Evolutionary conservation across 2,113 vertebrate genomes (phyloP).

Genomic region (Sceloporus undulatus): DNA sequence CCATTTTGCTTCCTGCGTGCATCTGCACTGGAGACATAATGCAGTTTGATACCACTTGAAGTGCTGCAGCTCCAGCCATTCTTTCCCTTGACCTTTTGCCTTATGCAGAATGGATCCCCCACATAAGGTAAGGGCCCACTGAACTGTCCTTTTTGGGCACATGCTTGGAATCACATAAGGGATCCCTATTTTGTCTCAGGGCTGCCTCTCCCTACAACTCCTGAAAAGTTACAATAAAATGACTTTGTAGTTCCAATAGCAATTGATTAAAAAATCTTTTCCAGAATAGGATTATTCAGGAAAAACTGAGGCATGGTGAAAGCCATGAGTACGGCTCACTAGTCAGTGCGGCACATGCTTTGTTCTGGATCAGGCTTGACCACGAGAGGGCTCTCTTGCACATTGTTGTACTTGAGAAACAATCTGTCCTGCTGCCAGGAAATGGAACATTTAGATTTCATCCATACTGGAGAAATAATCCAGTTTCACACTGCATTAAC

Average conservation of each 20-base stretch:
- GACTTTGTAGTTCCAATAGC: constrained; percentile 2
- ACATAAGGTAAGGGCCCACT: no score
- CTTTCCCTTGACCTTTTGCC: no score
- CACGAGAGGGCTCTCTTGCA: constrained; percentile 70
- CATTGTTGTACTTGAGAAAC: constrained; percentile 21
- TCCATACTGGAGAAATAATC: no score
- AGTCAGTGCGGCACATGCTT: rapidly evolving
- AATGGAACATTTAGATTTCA: no score
- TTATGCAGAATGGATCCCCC: no score
- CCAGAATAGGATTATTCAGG: constrained; percentile 58
- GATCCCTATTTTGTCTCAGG: constrained; percentile 35
- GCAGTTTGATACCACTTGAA: no score
- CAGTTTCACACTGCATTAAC: no score
- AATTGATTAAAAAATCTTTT: constrained; percentile 40
- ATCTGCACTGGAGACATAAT: no score
- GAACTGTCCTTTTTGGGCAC: not conserved
- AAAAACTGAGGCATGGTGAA: constrained; percentile 40
- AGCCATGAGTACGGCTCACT: not conserved
- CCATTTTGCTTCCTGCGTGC: no score
- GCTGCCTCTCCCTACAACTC: not conserved
- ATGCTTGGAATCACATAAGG: not conserved
- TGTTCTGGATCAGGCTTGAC: not conserved
- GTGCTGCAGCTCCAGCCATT: no score
- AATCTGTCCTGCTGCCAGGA: constrained; percentile 35
- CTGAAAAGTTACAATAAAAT: not conserved